Conservation (phyloP, 2,113 vertebrate genomes). For the Abramis brama region DNA sequence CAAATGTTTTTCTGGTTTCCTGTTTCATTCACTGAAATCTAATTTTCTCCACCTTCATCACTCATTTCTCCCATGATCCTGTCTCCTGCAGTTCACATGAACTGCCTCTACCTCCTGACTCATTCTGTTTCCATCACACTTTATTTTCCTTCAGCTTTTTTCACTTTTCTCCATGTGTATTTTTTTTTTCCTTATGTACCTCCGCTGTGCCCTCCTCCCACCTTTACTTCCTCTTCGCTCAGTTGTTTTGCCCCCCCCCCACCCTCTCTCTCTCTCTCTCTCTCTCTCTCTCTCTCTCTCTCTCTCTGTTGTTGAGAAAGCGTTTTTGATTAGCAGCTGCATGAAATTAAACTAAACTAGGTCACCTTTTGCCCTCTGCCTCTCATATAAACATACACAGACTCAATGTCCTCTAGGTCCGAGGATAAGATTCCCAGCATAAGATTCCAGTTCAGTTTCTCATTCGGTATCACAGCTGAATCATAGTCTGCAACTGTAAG, state of each 20-base stretch:
- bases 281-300: not conserved
- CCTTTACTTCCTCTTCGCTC: not conserved
- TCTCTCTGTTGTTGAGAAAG: constrained; percentile 42
- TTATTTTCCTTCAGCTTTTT: constrained; percentile 1
- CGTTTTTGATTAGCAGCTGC: constrained; percentile 54
- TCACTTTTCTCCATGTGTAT: not conserved
- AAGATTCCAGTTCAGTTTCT: constrained; percentile 20
- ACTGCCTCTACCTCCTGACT: constrained; percentile 27
- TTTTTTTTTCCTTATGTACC: not conserved
- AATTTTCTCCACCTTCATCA: constrained; percentile 50
- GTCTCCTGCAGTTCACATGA: constrained; percentile 23
- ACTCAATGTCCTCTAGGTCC: not conserved
- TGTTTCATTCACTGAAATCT: constrained; percentile 16
- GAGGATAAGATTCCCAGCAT: not conserved
- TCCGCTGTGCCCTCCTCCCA: constrained; percentile 14
- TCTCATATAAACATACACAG: not conserved
- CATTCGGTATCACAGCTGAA: not conserved
- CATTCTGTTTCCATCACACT: constrained; percentile 43
- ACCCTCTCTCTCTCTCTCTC: not conserved
- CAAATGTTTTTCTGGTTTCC: constrained; percentile 26
- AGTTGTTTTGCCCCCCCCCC: constrained; percentile 1
- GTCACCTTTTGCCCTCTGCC: not conserved
- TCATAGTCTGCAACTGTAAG: constrained; percentile 11
- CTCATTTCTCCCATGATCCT: constrained; percentile 44
- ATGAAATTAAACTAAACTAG: constrained; percentile 22